Conservation (phyloP, 2,888 invertebrate species). For the Liopterus haemorrhoidalis region DNA sequence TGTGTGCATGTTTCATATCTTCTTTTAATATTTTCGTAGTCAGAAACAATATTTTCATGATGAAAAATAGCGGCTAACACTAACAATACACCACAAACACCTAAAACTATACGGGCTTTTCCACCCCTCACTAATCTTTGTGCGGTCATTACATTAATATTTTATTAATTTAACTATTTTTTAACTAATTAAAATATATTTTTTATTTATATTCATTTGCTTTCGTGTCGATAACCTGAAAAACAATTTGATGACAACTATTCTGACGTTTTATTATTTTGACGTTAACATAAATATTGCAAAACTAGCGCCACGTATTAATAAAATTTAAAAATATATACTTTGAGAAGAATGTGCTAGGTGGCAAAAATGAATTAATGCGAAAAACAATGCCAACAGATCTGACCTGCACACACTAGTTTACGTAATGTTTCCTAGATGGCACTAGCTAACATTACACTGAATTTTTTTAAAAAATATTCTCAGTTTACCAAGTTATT, state of each 20-base stretch:
- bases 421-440: constrained; percentile 12
- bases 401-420: too few relatives aligned
- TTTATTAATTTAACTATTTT: constrained; percentile 13
- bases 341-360: too few relatives aligned
- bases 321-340: too few relatives aligned
- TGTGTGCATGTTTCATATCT: constrained; percentile 51
- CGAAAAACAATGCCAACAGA: too few relatives aligned
- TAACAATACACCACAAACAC: constrained; percentile 49
- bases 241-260: constrained; percentile 16
- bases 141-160: constrained; percentile 46
- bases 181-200: constrained; percentile 13
- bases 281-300: constrained; percentile 17
- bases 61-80: constrained; percentile 52
- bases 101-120: constrained; percentile 52
- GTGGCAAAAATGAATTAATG: too few relatives aligned
- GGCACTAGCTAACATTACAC: too few relatives aligned
- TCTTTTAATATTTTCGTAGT: constrained; percentile 52
- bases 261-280: constrained; percentile 17
- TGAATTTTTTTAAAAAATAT: too few relatives aligned
- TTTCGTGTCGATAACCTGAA: constrained; percentile 20
- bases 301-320: constrained; percentile 13
- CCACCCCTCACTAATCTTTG: constrained; percentile 54
- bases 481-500: too few relatives aligned
- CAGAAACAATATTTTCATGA: constrained; percentile 54
- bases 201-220: constrained; percentile 19